phyloP scores from a whole-genome alignment of 2,888 invertebrate species.

The Helobdella robusta region DNA sequence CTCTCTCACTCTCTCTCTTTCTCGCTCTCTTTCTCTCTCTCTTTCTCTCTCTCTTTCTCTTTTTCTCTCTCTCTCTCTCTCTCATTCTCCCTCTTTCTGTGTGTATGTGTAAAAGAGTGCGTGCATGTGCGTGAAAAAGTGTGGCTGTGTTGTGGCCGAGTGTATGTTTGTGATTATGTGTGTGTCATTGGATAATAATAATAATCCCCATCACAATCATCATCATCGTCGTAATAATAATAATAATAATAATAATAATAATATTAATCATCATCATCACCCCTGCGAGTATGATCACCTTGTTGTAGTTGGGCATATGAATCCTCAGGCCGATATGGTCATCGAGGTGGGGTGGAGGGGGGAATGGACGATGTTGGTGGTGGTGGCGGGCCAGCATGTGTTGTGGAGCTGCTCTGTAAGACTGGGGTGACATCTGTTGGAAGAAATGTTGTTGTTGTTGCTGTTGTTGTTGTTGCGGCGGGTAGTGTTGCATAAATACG shows the following conservation, averaged over 20 bases:
- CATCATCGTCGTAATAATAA: too few relatives aligned
- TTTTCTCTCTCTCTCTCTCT: constrained; percentile 19
- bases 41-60: constrained; percentile 10
- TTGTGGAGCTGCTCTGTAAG: neutral
- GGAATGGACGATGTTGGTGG: constrained; percentile 3
- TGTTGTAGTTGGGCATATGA: constrained; percentile 7
- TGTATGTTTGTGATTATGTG: neutral
- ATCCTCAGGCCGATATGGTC: constrained; percentile 14
- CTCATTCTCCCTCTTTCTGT: neutral
- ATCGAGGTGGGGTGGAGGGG: neutral
- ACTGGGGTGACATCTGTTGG: constrained; percentile 1
- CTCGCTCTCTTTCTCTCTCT: constrained; percentile 14
- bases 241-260: neutral
- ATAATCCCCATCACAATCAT: neutral
- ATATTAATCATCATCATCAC: neutral
- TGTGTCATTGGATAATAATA: neutral
- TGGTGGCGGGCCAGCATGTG: neutral
- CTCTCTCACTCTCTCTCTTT: constrained; percentile 18
- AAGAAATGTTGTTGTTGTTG: constrained; percentile 1
- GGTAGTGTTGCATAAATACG: constrained; percentile 3
- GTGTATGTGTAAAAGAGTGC: too few relatives aligned
- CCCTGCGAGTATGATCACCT: too few relatives aligned
- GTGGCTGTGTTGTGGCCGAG: neutral
- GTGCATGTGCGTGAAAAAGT: too few relatives aligned
- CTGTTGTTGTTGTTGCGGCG: constrained; percentile 3